These are phyloP conservation scores for Lepidurus packardi DNA, from an alignment of 1,140 invertebrate species.

Conservation along the genomic window DNA sequence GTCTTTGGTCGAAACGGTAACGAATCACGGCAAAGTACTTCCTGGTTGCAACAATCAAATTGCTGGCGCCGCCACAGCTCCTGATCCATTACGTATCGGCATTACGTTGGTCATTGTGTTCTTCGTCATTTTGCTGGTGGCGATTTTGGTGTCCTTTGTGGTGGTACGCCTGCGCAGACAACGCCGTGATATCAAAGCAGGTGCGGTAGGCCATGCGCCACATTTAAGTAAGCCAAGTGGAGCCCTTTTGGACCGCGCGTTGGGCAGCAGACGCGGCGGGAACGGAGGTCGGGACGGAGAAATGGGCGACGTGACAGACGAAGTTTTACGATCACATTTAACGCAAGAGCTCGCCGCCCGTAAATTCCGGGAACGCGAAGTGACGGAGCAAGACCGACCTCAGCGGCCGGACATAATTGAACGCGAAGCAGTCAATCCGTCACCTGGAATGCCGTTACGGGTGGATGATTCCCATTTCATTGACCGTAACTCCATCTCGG, in stretches of 20 bases:
- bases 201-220: slow-evolving; percentile 37
- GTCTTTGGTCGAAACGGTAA: slow-evolving; percentile 64
- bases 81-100: slow-evolving; percentile 81
- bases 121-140: slow-evolving; percentile 79
- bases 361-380: slow-evolving; percentile 81
- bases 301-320: slow-evolving; percentile 45
- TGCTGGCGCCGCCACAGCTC: slow-evolving; percentile 56
- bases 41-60: slow-evolving; percentile 61
- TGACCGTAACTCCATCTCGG: slow-evolving; percentile 50
- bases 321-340: slow-evolving; percentile 45
- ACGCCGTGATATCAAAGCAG: slow-evolving; percentile 64
- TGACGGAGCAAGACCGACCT: slow-evolving; percentile 50
- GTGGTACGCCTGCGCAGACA: slow-evolving; percentile 79
- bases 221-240: slow-evolving; percentile 16
- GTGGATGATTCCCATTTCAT: slow-evolving; percentile 48
- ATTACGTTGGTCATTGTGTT: slow-evolving; percentile 90
- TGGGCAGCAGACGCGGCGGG: slow-evolving; percentile 37
- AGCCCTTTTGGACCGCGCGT: slow-evolving; percentile 16
- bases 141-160: slow-evolving; percentile 80
- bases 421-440: slow-evolving; percentile 75
- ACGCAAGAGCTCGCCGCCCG: slow-evolving; percentile 58
- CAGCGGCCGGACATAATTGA: slow-evolving; percentile 89
- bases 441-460: slow-evolving; percentile 49
- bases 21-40: slow-evolving; percentile 61
- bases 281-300: slow-evolving; percentile 40